A percentile compares a stretch with the other conserved stretches of the same genome.
phyloP scores from a whole-genome alignment of 2,888 invertebrate species.

The Melolontha melolontha region DNA sequence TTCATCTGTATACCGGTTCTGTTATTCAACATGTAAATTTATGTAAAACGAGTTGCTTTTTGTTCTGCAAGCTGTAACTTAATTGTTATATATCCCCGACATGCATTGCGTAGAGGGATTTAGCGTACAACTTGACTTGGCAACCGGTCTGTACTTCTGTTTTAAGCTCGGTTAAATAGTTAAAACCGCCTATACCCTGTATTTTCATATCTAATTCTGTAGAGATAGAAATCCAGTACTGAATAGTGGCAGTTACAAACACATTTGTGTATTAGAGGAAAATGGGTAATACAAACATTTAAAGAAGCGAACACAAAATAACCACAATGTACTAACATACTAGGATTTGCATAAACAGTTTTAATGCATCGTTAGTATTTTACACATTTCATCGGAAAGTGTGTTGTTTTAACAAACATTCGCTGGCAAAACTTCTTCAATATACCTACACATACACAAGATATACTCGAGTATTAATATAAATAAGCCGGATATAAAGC shows the following conservation, averaged over 20 bases:
- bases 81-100: slow-evolving; percentile 61
- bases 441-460: not conserved
- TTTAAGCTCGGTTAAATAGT: slow-evolving; percentile 34
- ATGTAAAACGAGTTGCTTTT: slow-evolving; percentile 62
- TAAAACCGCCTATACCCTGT: slow-evolving; percentile 39
- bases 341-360: slow-evolving; percentile 24
- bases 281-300: slow-evolving; percentile 26
- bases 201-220: slow-evolving; percentile 38
- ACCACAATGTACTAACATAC: slow-evolving; percentile 1
- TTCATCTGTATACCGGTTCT: slow-evolving; percentile 57
- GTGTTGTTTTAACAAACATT: slow-evolving; percentile 5
- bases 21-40: slow-evolving; percentile 63
- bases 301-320: slow-evolving; percentile 10
- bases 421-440: slow-evolving; percentile 3
- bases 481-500: slow-evolving; percentile 21
- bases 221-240: slow-evolving; percentile 3
- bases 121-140: slow-evolving; percentile 41
- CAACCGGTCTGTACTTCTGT: slow-evolving; percentile 33
- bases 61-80: slow-evolving; percentile 60
- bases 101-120: slow-evolving; percentile 53
- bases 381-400: slow-evolving; percentile 2
- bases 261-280: not conserved
- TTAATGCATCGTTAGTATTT: not conserved
- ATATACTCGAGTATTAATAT: slow-evolving; percentile 23
- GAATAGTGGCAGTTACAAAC: not conserved